Percentiles rank a stretch among this genome's conserved stretches.
These are phyloP conservation scores for Columba guinea DNA, from an alignment of 2,797 vertebrate species.

Conservation along the genomic window DNA sequence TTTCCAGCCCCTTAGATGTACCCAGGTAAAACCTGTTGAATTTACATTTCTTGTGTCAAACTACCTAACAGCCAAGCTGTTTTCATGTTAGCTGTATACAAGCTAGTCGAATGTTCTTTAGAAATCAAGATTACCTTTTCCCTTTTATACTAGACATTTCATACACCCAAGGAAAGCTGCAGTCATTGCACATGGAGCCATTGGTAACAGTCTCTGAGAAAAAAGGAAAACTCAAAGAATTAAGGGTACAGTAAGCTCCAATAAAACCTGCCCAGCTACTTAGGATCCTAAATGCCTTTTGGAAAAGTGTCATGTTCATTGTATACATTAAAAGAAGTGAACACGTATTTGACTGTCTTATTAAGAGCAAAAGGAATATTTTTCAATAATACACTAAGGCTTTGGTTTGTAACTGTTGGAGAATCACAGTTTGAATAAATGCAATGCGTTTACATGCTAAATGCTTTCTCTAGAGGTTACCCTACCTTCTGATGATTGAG, in stretches of 20 bases:
- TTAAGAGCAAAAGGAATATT: background rate
- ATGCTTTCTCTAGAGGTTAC: background rate
- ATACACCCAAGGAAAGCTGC: background rate
- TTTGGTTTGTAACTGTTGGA: background rate
- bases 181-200: accelerated
- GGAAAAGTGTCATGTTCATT: background rate
- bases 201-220: background rate
- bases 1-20: background rate
- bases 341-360: background rate
- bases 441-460: background rate
- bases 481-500: background rate
- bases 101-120: background rate
- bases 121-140: background rate
- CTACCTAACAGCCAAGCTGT: background rate
- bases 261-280: background rate
- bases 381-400: background rate
- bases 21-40: background rate
- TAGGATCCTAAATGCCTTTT: background rate
- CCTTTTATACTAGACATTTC: background rate
- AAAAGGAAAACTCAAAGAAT: background rate
- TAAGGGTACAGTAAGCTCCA: background rate
- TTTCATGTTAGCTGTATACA: accelerated
- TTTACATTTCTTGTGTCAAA: background rate
- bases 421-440: background rate
- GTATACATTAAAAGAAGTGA: background rate